Base-by-base conservation (phyloP, 2,888 invertebrate species). In the Plebejus melissa region DNA sequence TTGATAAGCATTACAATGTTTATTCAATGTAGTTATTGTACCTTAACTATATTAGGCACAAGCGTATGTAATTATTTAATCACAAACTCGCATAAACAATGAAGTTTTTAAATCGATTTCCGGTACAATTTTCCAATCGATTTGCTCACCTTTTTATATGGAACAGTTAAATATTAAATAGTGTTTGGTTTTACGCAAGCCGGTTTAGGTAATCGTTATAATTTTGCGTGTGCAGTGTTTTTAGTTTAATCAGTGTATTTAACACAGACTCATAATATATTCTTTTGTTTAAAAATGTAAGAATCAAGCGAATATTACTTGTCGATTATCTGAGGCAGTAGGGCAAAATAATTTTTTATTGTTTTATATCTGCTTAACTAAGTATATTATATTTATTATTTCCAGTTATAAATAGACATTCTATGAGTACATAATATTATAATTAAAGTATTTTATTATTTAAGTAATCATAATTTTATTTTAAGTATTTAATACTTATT, bases 161-260 rank as follows among this genome's bases (percentile, higher is more conserved):
- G 41, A n/a, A 72, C 13, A 54, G 50, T 54, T 54, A 50, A 13
- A 28, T 11, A 41, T 54, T 54, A 50, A 13, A 28, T 11, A 41
- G 16, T 36, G 38, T 71, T 41, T 41, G n/a, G 41, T 70, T 41
- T 71, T 71, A 50, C 32, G 72, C 54, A 54, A 71, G 50, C 72
- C 6, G 16, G 36, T 72, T 72, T 54, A 28, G 54, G 54, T 72
- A 72, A 54, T 72, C 50, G 71, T 22, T n/a, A 22, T 22, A 16
- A n/a, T 22, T 70, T 41, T 71, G 46, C 32, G 71, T 50, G 32
- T 46, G 41, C 22, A 22, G 13, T 54, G 54, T 70, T 46, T 46
- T 71, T 50, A 46, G n/a, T 50, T 28, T 46, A 50, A 50, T 60
- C 60, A 28, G 4, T 65, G 65, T 36, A 65, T 65, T 36, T 4